These are phyloP conservation scores for Periparus ater DNA, from an alignment of 2,797 vertebrate species.

Conservation along the genomic window DNA sequence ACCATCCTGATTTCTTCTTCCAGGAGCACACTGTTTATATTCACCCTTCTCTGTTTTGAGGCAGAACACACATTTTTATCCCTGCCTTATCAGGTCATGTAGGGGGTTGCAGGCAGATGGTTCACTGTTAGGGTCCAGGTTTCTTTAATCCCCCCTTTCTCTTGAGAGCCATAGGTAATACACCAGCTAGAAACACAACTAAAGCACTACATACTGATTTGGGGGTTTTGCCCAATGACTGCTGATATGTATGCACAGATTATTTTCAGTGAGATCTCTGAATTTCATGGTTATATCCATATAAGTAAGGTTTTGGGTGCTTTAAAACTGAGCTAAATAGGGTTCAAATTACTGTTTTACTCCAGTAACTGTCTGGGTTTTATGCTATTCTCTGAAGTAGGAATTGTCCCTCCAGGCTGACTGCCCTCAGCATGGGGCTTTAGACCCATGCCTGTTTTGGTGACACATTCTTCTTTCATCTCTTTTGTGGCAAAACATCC, in stretches of 20 bases:
- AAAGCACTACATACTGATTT: neutral
- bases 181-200: neutral
- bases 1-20: neutral
- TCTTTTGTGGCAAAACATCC: neutral
- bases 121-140: neutral
- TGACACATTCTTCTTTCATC: neutral
- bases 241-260: neutral
- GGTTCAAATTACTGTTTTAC: neutral
- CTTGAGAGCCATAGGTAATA: neutral
- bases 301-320: neutral
- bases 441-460: neutral
- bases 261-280: neutral
- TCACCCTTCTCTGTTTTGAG: neutral
- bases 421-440: neutral
- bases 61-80: neutral
- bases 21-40: neutral
- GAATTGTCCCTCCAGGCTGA: neutral
- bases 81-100: neutral
- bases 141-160: neutral
- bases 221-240: neutral
- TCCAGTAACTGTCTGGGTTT: neutral
- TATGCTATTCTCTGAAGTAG: neutral
- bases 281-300: neutral
- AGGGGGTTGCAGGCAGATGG: neutral
- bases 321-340: neutral